A percentile compares a stretch with the other conserved stretches of the same genome.
These are phyloP conservation scores for Takifugu rubripes DNA, from an alignment of 2,797 vertebrate species.

Conservation along the genomic window DNA sequence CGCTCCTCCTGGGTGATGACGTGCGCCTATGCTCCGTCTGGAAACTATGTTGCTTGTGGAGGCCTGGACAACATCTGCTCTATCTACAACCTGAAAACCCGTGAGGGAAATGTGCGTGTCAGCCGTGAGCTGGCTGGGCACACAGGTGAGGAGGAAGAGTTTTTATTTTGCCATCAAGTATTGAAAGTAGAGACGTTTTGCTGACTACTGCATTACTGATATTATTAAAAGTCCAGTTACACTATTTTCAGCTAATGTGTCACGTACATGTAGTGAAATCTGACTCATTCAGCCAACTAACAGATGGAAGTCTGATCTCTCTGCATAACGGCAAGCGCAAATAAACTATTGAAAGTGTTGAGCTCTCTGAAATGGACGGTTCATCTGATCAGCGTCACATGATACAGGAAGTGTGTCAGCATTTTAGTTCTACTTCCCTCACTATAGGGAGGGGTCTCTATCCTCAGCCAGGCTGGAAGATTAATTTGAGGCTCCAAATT, in stretches of 20 bases:
- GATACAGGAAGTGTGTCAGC: slow-evolving; percentile 75
- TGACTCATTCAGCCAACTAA: slow-evolving; percentile 3
- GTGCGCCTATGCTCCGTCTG: slow-evolving; percentile 96
- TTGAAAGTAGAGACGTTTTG: neutral
- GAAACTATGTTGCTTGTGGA: slow-evolving; percentile 97
- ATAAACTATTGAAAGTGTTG: slow-evolving; percentile 43
- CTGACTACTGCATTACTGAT: neutral
- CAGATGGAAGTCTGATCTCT: slow-evolving; percentile 27
- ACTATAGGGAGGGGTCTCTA: slow-evolving; percentile 42
- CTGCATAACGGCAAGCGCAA: slow-evolving; percentile 15
- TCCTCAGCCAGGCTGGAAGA: slow-evolving; percentile 34
- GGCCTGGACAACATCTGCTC: slow-evolving; percentile 99
- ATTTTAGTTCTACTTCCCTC: slow-evolving; percentile 63
- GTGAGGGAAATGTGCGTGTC: slow-evolving; percentile 96
- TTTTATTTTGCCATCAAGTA: neutral
- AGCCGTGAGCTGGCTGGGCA: slow-evolving; percentile 97
- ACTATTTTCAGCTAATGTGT: no score
- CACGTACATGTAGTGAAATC: neutral
- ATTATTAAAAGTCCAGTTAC: no score
- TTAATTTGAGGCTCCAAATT: slow-evolving; percentile 41
- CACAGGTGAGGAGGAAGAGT: slow-evolving; percentile 80
- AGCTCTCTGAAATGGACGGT: slow-evolving; percentile 55
- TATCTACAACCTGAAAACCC: slow-evolving; percentile 99
- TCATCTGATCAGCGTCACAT: slow-evolving; percentile 73
- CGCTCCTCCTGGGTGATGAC: slow-evolving; percentile 99